Base-by-base conservation (phyloP, 2,113 vertebrate species). In the Plotosus lineatus region DNA sequence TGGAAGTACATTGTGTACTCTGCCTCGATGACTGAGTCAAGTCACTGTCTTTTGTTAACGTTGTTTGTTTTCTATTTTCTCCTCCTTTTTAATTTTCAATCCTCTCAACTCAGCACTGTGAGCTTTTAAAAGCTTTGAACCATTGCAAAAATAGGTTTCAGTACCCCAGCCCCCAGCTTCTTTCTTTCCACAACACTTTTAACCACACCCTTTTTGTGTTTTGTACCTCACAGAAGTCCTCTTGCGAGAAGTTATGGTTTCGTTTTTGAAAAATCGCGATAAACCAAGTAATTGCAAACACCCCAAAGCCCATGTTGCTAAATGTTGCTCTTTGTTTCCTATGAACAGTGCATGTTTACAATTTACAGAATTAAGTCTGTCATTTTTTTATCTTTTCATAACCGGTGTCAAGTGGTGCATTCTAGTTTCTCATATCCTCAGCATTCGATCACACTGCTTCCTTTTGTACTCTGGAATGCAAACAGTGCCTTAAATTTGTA, bases 381-480 rank as follows among this genome's bases (percentile, higher is more conserved):
- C 15, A 4, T 51, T 21, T 21, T 7, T 6, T 53, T 8, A 1
- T 53, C 50, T 56, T 56, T 10, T n/a, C 0, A 11, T 56, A n/a
- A 55, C 21, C 53, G 23, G 46, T 72, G 68, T 26, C 12, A 10
- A 68, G 38, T 42, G 9, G 11, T 10, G 63, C 7, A 21, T 66
- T 44, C 21, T 23, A 15, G 14, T 26, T 46, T 0, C 17, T 69
- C 8, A 12, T 42, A 2, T 17, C 8, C 23, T 40, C 19, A 11
- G 3, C 21, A 5, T 36, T 19, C 17, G 2, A 51, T 28, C 28
- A 10, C 31, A 7, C 15, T 40, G 38, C 19, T 53, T 42, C 17
- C 55, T 40, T 72, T 82, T 73, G 55, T 19, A 23, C 26, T 73
- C 17, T 42, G 33, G 33, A 78, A 78, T 61, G 81, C 48, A 82